Base-by-base conservation (phyloP, 2,113 vertebrate genomes). In the Oncorhynchus keta region DNA sequence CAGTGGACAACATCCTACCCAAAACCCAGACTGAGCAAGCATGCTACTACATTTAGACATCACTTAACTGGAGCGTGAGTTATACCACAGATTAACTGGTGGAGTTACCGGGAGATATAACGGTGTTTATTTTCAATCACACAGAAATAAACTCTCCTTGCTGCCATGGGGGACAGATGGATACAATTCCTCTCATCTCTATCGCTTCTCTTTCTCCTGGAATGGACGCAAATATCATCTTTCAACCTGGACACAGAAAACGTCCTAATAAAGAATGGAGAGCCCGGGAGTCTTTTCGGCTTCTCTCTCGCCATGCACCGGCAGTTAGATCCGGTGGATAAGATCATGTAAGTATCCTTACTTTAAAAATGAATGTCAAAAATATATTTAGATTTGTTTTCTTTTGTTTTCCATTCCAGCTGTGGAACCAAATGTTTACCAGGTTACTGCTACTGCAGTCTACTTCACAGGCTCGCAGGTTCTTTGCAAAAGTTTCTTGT, bases 221-320 rank as follows among this genome's bases (percentile, higher is more conserved):
- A 86, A 55, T 90, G 92, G 71, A 86, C 81, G 13, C 74, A 84
- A 61, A 89, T 90, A 61, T 88, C 91, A 64, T 94, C 96, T 81
- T 97, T 98, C 89, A 98, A 99, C 92, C 92, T 98, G 92, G 95
- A 97, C 89, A 89, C 90, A 7, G 90, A 90, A 0, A 93, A 94
- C 75, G 94, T 94, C 81, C 86, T 94, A 87, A 79, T 16, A 87
- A 95, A 94, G 91, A 78, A 0, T 24, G 97, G 97, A 68, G 94
- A 96, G 0, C 70, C 80, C 0, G 93, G 89, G 75, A 97, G 94
- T 78, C 89, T 97, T 79, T 99, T 99, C 91, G 97, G 97, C 69
- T 98, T 98, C 91, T 97, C 97, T 6, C 84, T 98, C 69, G 96
- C 96, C 81, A 93, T 99, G 96, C 97, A 99, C 90, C 68, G 93